Conservation (phyloP, 2,797 vertebrate species). For the Bovichtus variegatus region DNA sequence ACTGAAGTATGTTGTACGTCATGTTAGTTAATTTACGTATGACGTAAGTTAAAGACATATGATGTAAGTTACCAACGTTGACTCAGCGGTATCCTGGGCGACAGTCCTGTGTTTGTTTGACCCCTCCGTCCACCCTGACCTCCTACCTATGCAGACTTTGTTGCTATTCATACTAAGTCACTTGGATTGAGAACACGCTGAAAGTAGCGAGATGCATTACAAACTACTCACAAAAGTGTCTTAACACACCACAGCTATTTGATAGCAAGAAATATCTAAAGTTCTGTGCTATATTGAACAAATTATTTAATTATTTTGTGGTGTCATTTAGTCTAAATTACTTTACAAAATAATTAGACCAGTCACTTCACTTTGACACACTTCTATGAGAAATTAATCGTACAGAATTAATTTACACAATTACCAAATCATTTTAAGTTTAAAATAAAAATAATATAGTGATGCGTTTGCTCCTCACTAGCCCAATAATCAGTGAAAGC, state of each 20-base stretch:
- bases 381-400: neutral
- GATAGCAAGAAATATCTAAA: neutral
- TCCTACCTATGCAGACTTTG: too few relatives aligned
- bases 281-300: neutral
- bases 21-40: too few relatives aligned
- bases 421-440: neutral
- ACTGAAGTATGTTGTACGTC: too few relatives aligned
- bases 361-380: neutral
- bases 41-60: too few relatives aligned
- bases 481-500: neutral
- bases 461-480: neutral
- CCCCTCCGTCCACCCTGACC: too few relatives aligned
- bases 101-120: too few relatives aligned
- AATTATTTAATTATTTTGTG: neutral
- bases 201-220: neutral
- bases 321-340: neutral
- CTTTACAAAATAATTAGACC: neutral
- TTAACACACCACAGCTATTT: neutral
- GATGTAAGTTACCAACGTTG: too few relatives aligned
- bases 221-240: neutral
- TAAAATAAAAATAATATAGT: neutral
- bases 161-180: too few relatives aligned
- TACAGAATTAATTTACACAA: neutral
- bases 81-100: too few relatives aligned
- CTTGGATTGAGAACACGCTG: too few relatives aligned